Conservation (phyloP, 2,113 vertebrate genomes). For the Sapayoa aenigma region DNA sequence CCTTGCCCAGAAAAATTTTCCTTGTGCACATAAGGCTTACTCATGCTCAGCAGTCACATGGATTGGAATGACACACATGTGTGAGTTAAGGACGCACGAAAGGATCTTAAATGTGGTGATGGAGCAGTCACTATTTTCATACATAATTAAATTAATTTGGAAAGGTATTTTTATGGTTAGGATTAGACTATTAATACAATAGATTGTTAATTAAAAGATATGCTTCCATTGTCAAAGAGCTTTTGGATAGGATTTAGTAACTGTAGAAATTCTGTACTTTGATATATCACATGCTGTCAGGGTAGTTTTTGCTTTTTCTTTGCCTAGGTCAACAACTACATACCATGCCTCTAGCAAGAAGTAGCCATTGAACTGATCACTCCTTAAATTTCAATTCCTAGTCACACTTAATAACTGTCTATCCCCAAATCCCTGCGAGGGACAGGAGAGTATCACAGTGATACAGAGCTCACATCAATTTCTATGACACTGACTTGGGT, state of each 20-base stretch:
- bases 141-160: neutral
- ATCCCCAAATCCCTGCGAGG: constrained; percentile 16
- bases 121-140: neutral
- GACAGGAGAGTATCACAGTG: constrained; percentile 21
- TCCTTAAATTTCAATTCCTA: constrained; percentile 56
- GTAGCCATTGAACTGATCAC: constrained; percentile 52
- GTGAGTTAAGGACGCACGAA: neutral
- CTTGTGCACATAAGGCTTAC: neutral
- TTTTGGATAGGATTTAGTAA: neutral
- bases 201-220: neutral
- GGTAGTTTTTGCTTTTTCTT: constrained; percentile 13
- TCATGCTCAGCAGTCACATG: neutral
- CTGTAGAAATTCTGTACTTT: neutral
- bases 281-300: neutral
- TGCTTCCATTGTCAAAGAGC: neutral
- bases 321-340: constrained; percentile 45
- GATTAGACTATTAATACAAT: neutral
- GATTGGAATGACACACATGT: neutral
- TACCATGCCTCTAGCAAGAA: constrained; percentile 43
- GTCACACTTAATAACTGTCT: constrained; percentile 65
- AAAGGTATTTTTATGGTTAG: constrained; percentile 2
- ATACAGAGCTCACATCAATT: constrained; percentile 29
- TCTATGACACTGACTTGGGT: neutral
- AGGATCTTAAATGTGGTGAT: neutral
- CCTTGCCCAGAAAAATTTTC: neutral